phyloP scores from a whole-genome alignment of 2,797 vertebrate species.

The Typhlichthys eigenmanni region DNA sequence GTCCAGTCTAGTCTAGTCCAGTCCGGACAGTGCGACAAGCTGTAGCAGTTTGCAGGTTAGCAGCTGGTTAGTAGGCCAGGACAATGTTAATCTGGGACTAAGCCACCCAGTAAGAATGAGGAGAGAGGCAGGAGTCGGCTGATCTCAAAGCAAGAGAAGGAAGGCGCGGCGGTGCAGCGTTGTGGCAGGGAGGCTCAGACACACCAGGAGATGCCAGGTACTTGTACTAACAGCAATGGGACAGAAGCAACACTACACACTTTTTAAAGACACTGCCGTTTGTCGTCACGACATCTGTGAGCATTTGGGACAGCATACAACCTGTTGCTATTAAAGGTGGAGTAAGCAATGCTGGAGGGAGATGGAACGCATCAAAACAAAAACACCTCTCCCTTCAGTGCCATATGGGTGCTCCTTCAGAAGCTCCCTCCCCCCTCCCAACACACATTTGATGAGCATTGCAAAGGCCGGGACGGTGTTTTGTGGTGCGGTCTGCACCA shows the following conservation, averaged over 20 bases:
- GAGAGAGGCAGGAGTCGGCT: slow-evolving; percentile 55
- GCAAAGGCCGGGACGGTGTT: too few species aligned
- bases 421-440: too few species aligned
- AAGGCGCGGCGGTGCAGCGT: slow-evolving; percentile 67
- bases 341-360: too few species aligned
- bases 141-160: slow-evolving; percentile 69
- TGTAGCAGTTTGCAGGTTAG: slow-evolving; percentile 27
- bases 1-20: too few species aligned
- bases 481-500: too few species aligned
- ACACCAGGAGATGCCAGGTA: slow-evolving; percentile 77
- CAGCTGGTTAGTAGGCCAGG: slow-evolving; percentile 42
- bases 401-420: too few species aligned
- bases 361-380: too few species aligned
- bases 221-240: slow-evolving; percentile 50
- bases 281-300: slow-evolving; percentile 53
- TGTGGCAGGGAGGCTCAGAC: slow-evolving; percentile 80
- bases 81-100: slow-evolving; percentile 36
- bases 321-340: background rate
- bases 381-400: too few species aligned
- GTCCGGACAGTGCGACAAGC: slow-evolving; percentile 27
- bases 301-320: slow-evolving; percentile 3
- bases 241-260: slow-evolving; percentile 56
- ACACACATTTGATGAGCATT: too few species aligned
- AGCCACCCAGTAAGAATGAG: slow-evolving; percentile 34
- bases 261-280: slow-evolving; percentile 33